phyloP scores from a whole-genome alignment of 1,140 invertebrate species.

The Ceratoteleas bidentatus region DNA sequence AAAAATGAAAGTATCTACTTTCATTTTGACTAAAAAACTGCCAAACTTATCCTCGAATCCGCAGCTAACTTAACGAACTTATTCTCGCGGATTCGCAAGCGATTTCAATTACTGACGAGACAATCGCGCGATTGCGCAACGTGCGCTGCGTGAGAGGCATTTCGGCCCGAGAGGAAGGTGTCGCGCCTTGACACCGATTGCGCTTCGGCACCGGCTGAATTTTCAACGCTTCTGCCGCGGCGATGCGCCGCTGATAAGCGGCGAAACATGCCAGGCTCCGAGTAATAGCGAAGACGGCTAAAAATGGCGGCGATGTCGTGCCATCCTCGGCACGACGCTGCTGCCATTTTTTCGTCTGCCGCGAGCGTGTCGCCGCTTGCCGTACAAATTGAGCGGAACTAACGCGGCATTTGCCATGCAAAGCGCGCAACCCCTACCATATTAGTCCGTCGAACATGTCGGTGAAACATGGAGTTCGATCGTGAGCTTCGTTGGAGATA shows the following conservation, averaged over 20 bases:
- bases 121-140: conserved; percentile 38
- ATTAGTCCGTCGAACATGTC: conserved; percentile 45
- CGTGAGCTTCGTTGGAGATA: conserved; percentile 5
- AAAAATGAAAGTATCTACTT: no score
- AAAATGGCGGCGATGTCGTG: background rate
- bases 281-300: conserved; percentile 31
- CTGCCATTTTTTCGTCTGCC: conserved; percentile 39
- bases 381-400: conserved; percentile 55
- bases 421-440: conserved; percentile 24
- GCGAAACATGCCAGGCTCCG: background rate
- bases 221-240: conserved; percentile 23
- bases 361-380: conserved; percentile 8
- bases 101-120: conserved; percentile 42
- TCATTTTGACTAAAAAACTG: no score
- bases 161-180: conserved; percentile 16
- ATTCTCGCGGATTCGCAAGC: conserved; percentile 1
- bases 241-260: conserved; percentile 25
- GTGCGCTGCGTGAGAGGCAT: conserved; percentile 40
- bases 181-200: conserved; percentile 58
- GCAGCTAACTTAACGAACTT: no score
- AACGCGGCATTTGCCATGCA: conserved; percentile 53
- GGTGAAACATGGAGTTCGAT: conserved; percentile 41
- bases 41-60: no score
- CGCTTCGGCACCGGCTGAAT: conserved; percentile 19
- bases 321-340: conserved; percentile 34